Base-by-base conservation (phyloP, 2,797 vertebrate species). In the Leuciscus waleckii region DNA sequence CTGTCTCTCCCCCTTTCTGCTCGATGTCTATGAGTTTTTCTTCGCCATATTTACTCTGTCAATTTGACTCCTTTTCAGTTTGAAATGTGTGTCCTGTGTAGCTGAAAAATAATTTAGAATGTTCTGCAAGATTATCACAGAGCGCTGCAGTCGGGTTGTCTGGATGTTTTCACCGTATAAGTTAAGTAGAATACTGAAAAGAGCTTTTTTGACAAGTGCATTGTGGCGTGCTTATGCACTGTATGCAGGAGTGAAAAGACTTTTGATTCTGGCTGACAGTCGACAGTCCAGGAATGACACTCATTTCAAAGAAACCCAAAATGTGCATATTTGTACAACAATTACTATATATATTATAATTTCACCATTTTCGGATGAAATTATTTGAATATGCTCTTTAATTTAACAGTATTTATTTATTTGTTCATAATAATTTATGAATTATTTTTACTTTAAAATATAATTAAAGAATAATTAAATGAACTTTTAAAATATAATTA, bases 31-130 rank as follows among this genome's bases (percentile, higher is more conserved):
- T 49, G 65, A 82, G 82, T 68, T 84, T 85, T 73, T 69, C 84
- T 65, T 79, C 3, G 3, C 54, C 67, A 76, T 83, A 88, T 88
- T 89, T 88, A 86, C 75, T 41, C 84, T 87, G 61, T 84, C 86
- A 83, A 61, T 88, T 81, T 78, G 14, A 73, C 41, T 63, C 54
- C 54, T 87, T 79, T 79, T 85, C 73, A 70, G 56, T 85, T 84
- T 78, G 29, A 81, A 23, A 75, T 79, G 78, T 75, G 81, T 85
- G 85, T 85, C 77, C 63, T 77, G 58, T 68, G 49, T 41, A 35
- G 70, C 81, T 65, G 58, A 84, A 84, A 80, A 70, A 70, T 85
- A 83, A 82, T 51, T 49, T 51, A 56, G n/a, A 85, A 85, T 87
- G 51, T 83, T 76, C 82, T 69, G 70, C 79, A 43, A 58, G 75